Evolutionary conservation across 1,140 invertebrate genomes (phyloP).

Genomic region (Drosophila ercepeae): DNA sequence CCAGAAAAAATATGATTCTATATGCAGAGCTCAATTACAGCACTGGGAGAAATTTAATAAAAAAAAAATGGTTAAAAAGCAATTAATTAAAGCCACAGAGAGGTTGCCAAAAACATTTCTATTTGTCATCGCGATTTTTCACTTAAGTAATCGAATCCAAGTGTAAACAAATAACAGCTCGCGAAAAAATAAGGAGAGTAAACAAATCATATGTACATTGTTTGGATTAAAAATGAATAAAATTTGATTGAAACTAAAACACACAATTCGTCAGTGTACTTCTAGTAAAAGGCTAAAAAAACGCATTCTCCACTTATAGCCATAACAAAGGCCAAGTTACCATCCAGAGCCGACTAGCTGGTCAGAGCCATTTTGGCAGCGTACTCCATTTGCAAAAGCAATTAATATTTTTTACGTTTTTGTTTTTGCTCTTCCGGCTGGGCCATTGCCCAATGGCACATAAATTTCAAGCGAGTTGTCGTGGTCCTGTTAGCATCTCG

Average conservation of each 20-base stretch:
- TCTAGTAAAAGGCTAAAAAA: constrained; percentile 15
- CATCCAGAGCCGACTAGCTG: constrained; percentile 26
- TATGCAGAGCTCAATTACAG: constrained; percentile 59
- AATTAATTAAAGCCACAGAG: too few relatives aligned
- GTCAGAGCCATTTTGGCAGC: constrained; percentile 63
- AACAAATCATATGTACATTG: too few relatives aligned
- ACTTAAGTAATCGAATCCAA: too few relatives aligned
- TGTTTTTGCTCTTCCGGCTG: constrained; percentile 39
- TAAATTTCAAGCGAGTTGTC: constrained; percentile 71
- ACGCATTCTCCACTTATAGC: constrained; percentile 25
- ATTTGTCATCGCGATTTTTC: too few relatives aligned
- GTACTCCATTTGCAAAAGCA: constrained; percentile 78
- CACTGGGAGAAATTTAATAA: constrained; percentile 47
- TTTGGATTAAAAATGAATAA: background rate
- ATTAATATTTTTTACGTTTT: constrained; percentile 63
- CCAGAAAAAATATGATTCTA: constrained; percentile 53
- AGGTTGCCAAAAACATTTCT: too few relatives aligned
- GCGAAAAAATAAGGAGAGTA: too few relatives aligned
- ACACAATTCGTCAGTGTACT: constrained; percentile 27
- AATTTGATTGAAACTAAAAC: background rate
- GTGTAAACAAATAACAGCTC: too few relatives aligned
- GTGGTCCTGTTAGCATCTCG: constrained; percentile 48
- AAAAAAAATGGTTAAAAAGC: background rate
- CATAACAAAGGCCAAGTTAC: constrained; percentile 68
- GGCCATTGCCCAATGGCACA: constrained; percentile 62